These are phyloP conservation scores for Microtus oregoni DNA, from an alignment of 2,113 vertebrate genomes.

Conservation along the genomic window DNA sequence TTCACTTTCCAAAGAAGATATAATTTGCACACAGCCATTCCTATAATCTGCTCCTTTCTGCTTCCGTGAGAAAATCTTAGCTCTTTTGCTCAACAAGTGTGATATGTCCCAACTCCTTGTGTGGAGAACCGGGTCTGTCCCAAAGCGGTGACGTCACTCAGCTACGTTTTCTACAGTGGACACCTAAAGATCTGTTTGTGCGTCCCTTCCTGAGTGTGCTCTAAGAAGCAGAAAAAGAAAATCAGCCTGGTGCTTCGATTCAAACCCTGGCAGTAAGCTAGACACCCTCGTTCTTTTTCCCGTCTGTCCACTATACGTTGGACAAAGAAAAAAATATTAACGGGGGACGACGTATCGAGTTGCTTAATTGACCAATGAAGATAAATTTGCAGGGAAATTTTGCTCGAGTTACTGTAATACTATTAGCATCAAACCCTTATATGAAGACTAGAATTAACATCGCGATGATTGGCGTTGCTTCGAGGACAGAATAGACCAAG, in stretches of 20 bases:
- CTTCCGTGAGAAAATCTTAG: background rate
- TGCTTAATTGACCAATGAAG: slow-evolving; percentile 26
- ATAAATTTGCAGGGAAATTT: slow-evolving; percentile 29
- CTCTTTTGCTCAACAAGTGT: background rate
- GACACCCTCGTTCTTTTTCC: background rate
- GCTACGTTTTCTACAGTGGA: slow-evolving; percentile 8
- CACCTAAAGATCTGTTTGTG: slow-evolving; percentile 38
- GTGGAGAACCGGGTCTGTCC: slow-evolving; percentile 27
- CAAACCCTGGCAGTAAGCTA: background rate
- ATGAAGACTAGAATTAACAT: slow-evolving; percentile 36
- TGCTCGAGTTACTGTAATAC: slow-evolving; percentile 32
- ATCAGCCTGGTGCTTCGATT: slow-evolving; percentile 5
- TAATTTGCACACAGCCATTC: slow-evolving; percentile 28
- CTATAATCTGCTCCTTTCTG: background rate
- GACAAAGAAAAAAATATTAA: slow-evolving; percentile 20
- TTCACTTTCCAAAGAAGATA: background rate
- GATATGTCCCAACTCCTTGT: background rate
- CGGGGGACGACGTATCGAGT: background rate
- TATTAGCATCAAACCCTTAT: slow-evolving; percentile 33
- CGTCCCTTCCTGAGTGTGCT: background rate
- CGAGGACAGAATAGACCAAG: slow-evolving; percentile 37
- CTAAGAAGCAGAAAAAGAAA: slow-evolving; percentile 1
- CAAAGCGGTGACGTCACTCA: background rate
- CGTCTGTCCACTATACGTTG: background rate
- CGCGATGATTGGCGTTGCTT: slow-evolving; percentile 2